Base-by-base conservation (phyloP, 2,888 invertebrate genomes). In the Drosophila mimetica region DNA sequence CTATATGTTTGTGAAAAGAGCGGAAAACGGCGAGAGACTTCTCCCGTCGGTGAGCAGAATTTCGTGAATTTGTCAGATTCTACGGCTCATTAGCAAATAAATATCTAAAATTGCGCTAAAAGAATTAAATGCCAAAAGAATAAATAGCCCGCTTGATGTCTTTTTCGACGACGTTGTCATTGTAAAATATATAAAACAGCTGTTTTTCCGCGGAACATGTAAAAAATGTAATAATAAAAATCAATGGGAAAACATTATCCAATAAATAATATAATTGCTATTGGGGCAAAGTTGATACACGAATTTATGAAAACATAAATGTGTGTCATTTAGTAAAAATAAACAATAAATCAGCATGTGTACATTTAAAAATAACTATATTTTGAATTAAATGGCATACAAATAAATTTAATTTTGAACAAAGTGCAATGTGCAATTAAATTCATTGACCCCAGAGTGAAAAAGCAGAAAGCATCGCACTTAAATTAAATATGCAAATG, bases 401-500 rank as follows among this genome's bases (percentile, higher is more conserved):
- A 63, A 58, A 48, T 63, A 32, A 42, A 72, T 64, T 48, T 18
- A 46, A 52, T 60, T 54, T 18, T 39, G 57, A 57, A 39, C 18
- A 58, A 59, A 76, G 64, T 70, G 48, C 44, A 70, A 60, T 36
- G 63, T 39, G 57, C 69, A 81, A 76, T 75, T 51, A 46, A 76
- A 75, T 73, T 71, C 82, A 76, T 86, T 86, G 84, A 82, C 81
- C 84, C 65, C 18, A 32, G 7, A 69, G 61, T 65, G 39, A 65
- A 71, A 71, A 50, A 48, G 41, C 48, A 66, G 30, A 48, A 64
- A 73, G 53, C 59, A 76, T 28, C n/a, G 30, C 75, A 76, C 77
- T 80, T 73, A 53, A 69, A 75, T 76, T 50, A 78, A 73, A 71
- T 80, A 78, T 75, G 82, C 76, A 77, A 77, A 77, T 74, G 37